Percentiles rank a stretch among this genome's conserved stretches.
Evolutionary conservation across 2,113 vertebrate species (phyloP).

Genomic region (Naja naja): DNA sequence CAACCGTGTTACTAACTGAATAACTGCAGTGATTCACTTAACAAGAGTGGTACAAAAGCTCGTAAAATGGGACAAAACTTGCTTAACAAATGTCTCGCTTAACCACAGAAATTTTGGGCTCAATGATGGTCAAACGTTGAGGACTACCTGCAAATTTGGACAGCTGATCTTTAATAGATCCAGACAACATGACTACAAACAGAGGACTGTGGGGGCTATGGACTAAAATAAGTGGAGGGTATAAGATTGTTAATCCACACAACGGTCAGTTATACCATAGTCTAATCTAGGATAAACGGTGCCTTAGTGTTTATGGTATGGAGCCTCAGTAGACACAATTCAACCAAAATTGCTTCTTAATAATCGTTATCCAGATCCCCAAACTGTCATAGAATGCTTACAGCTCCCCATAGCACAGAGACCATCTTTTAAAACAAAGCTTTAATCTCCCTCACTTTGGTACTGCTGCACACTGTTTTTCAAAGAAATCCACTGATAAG

Average conservation of each 20-base stretch:
- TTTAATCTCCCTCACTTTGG: neutral
- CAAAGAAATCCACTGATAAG: neutral
- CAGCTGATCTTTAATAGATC: neutral
- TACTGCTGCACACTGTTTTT: conserved; percentile 8
- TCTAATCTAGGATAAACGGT: neutral
- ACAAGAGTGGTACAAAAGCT: neutral
- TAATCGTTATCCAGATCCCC: neutral
- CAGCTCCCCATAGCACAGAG: conserved; percentile 10
- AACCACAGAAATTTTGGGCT: neutral
- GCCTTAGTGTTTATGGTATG: neutral
- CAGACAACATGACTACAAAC: neutral
- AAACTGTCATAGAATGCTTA: neutral
- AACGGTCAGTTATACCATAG: neutral
- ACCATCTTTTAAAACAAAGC: neutral
- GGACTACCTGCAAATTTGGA: neutral
- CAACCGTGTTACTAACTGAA: neutral
- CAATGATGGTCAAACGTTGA: neutral
- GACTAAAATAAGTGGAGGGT: neutral
- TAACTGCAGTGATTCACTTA: neutral
- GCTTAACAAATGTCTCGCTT: neutral
- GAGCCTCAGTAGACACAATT: neutral
- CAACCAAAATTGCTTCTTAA: neutral
- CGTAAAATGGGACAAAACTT: neutral
- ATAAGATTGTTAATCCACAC: neutral
- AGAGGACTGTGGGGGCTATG: neutral